A percentile compares a stretch with the other conserved stretches of the same genome.
phyloP scores from a whole-genome alignment of 1,140 invertebrate species.

The Eriosoma lanigerum region DNA sequence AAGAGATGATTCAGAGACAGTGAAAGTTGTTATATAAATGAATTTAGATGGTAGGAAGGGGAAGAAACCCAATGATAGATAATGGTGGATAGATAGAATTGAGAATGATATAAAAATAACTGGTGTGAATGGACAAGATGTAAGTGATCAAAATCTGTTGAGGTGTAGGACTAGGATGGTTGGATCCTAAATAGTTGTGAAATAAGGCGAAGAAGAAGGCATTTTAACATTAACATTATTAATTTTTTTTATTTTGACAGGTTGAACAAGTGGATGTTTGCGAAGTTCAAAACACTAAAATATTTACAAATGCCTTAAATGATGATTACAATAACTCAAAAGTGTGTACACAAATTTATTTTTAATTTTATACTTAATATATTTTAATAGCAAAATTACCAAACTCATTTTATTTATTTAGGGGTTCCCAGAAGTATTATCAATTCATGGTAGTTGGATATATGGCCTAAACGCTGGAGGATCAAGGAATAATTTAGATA shows the following conservation, averaged over 20 bases:
- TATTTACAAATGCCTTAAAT: background rate
- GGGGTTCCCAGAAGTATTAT: slow-evolving; percentile 37
- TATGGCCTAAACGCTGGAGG: slow-evolving; percentile 49
- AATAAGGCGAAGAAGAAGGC: too few relatives aligned
- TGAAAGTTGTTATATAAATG: too few relatives aligned
- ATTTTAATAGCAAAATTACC: background rate
- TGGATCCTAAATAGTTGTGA: too few relatives aligned
- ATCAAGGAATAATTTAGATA: slow-evolving; percentile 51
- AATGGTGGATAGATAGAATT: too few relatives aligned
- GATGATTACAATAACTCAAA: slow-evolving; percentile 12
- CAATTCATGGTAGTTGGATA: slow-evolving; percentile 51
- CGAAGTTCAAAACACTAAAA: slow-evolving; percentile 35
- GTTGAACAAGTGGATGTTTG: slow-evolving; percentile 41
- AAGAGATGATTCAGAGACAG: too few relatives aligned
- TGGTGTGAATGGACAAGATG: too few relatives aligned
- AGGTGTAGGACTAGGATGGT: too few relatives aligned
- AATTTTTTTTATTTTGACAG: background rate
- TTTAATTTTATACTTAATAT: background rate
- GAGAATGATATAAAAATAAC: too few relatives aligned
- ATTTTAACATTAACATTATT: too few relatives aligned
- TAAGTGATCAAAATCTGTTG: too few relatives aligned
- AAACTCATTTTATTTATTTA: background rate
- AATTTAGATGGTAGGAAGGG: too few relatives aligned
- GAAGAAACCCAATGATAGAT: too few relatives aligned
- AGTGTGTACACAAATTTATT: background rate